Conservation (phyloP, 2,888 invertebrate species). For the Rhynchonema sp. region DNA sequence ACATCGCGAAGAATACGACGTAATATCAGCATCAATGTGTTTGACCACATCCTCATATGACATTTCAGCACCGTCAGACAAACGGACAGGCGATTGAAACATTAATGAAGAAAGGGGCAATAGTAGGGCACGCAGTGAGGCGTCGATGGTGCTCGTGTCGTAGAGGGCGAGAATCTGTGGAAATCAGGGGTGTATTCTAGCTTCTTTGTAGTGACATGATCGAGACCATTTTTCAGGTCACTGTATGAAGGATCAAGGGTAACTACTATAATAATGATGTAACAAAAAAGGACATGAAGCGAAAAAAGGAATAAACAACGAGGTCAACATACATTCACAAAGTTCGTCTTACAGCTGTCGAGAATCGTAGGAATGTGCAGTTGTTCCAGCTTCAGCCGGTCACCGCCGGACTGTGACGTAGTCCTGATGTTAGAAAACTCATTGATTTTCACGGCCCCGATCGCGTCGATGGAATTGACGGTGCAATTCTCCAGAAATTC, state of each 20-base stretch:
- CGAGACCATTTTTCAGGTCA: background rate
- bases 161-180: background rate
- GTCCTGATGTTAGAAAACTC: background rate
- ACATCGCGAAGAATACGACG: too few species aligned
- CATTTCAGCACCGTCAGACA: background rate
- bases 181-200: background rate
- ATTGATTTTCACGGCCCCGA: slow-evolving; percentile 33
- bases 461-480: slow-evolving; percentile 51
- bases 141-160: background rate
- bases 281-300: too few species aligned
- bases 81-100: background rate
- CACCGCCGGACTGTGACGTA: background rate
- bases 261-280: too few species aligned
- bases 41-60: background rate
- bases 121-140: background rate
- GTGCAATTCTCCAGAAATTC: slow-evolving; percentile 51
- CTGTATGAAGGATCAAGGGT: too few species aligned
- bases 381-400: background rate
- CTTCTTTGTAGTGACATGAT: too few species aligned
- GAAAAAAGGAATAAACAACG: too few species aligned
- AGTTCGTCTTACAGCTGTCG: background rate
- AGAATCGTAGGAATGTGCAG: background rate
- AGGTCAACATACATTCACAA: background rate
- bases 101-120: background rate
- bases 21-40: slow-evolving; percentile 11